A percentile compares a stretch with the other conserved stretches of the same genome.
phyloP scores from a whole-genome alignment of 1,140 invertebrate genomes.

The Helicoverpa zea region DNA sequence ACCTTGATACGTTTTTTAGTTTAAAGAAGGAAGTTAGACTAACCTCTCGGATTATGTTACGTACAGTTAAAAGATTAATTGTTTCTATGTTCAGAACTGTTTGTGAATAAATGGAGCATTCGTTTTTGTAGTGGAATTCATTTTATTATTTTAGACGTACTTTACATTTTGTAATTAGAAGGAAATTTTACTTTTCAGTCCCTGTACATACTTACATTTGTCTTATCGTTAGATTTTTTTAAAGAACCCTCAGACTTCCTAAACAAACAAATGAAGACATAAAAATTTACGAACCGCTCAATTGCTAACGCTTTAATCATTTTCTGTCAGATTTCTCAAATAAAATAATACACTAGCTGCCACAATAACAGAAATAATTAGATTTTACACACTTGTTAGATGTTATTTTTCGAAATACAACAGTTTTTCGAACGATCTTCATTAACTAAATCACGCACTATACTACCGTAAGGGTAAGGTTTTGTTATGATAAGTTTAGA shows the following conservation, averaged over 20 bases:
- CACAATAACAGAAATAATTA: conserved; percentile 62
- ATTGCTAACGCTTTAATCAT: conserved; percentile 51
- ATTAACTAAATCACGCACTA: conserved; percentile 68
- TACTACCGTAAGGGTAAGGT: neutral
- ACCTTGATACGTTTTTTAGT: conserved; percentile 50
- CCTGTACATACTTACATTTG: too few relatives aligned
- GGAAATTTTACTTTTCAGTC: neutral
- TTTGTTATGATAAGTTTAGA: neutral
- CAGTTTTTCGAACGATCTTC: conserved; percentile 68
- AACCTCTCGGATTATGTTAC: conserved; percentile 42
- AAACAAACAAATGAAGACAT: conserved; percentile 9
- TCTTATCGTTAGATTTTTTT: too few relatives aligned
- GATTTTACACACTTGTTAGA: conserved; percentile 60
- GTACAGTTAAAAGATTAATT: conserved; percentile 46
- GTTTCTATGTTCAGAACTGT: conserved; percentile 32
- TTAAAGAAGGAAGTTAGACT: conserved; percentile 45
- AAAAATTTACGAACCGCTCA: conserved; percentile 22
- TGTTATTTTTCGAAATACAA: conserved; percentile 68
- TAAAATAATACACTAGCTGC: conserved; percentile 9
- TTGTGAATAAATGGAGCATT: conserved; percentile 11
- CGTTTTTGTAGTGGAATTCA: neutral
- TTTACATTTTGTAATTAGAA: too few relatives aligned
- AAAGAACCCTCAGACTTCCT: neutral
- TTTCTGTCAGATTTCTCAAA: conserved; percentile 30
- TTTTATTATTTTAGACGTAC: neutral